A percentile compares a stretch with the other conserved stretches of the same genome.
Evolutionary conservation across 2,113 vertebrate species (phyloP).

Genomic region (Pristiophorus japonicus): DNA sequence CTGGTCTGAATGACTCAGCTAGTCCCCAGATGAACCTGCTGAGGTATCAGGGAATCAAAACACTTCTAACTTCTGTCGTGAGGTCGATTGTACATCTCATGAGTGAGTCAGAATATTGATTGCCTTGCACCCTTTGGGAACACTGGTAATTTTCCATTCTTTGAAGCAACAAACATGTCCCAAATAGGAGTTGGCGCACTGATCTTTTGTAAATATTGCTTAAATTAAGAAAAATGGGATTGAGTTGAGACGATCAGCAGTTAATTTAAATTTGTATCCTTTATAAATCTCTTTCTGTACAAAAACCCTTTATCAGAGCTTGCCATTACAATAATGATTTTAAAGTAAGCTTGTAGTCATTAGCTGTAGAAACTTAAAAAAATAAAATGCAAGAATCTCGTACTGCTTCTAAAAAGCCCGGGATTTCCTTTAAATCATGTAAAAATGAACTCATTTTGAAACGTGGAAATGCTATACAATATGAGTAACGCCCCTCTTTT

Average conservation of each 20-base stretch:
- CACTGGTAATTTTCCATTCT: background rate
- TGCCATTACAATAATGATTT: background rate
- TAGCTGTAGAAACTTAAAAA: background rate
- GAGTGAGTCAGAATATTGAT: background rate
- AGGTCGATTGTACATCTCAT: background rate
- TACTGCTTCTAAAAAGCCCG: background rate
- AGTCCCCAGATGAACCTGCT: background rate
- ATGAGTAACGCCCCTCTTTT: background rate
- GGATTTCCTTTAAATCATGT: background rate
- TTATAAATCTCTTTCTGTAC: background rate
- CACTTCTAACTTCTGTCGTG: background rate
- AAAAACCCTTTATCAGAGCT: background rate
- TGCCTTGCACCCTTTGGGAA: background rate
- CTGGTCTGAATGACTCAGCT: background rate
- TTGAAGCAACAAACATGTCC: background rate
- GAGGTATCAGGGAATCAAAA: background rate
- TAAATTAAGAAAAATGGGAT: background rate
- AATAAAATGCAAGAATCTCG: slow-evolving; percentile 2
- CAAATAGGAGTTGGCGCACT: background rate
- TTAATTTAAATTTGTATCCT: background rate
- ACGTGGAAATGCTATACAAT: background rate
- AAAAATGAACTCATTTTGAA: background rate
- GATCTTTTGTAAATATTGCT: background rate
- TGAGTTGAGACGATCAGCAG: background rate
- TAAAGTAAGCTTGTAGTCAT: background rate